Base-by-base conservation (phyloP, 2,888 invertebrate genomes). In the Pasiphila rectangulata region DNA sequence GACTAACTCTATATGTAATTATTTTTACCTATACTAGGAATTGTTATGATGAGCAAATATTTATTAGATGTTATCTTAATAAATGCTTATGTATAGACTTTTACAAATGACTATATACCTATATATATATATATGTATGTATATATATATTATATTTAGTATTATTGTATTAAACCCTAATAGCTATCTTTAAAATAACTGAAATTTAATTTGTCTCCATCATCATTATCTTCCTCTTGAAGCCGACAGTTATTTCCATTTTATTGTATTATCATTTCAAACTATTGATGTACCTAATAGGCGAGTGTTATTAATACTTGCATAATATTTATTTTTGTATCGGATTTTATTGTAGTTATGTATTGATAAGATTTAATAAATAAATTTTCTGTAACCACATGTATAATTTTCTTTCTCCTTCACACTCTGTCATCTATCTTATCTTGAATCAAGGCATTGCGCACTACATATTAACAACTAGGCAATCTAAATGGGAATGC, bases 261-360 rank as follows among this genome's bases (percentile, higher is more conserved):
- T 20, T 16, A 54, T 51, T 56, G 51, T 63, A 59, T 56, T 57
- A 59, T 51, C 54, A 38, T 59, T 60, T 60, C 54, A 62, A 49
- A 57, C 50, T 54, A 56, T 54, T 51, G 55, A 57, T 54, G 49
- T 54, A 57, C 57, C 59, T 59, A 61, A 57, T 62, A 65, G 57
- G 55, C 58, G 64, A 67, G 79, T 80, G 77, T 70, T 69, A 67
- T 62, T 65, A 67, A 32, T 32, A 32, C 27, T 61, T 64, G 74
- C 75, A 77, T 81, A 65, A 75, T 79, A 79, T 82, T 79, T 83
- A 82, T 79, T 81, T 78, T 78, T 82, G 65, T 80, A 81, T 77
- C 59, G 61, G 72, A 72, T 65, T 69, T 63, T 71, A 68, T 71
- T 79, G 72, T 79, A 78, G 73, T 70, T 69, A 61, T 66, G 65